These are phyloP conservation scores for Eubasilissa regina DNA, from an alignment of 1,140 invertebrate genomes.

Conservation along the genomic window DNA sequence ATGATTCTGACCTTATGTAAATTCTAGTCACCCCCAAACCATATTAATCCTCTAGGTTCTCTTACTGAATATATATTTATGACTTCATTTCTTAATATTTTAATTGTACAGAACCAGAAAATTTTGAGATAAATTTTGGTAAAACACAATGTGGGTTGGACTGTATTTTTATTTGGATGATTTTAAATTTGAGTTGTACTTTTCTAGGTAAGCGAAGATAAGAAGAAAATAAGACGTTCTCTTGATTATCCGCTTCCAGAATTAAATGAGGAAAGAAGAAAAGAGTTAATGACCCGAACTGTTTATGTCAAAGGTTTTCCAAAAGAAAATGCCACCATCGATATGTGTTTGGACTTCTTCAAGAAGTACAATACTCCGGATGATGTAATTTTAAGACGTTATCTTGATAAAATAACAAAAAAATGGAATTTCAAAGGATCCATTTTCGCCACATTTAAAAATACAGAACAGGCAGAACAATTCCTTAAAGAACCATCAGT, in stretches of 20 bases:
- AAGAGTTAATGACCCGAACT: constrained; percentile 83
- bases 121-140: too few species aligned
- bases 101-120: too few species aligned
- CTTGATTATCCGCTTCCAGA: constrained; percentile 87
- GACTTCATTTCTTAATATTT: too few species aligned
- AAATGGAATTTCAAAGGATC: constrained; percentile 89
- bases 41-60: too few species aligned
- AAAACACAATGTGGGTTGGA: too few species aligned
- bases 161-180: too few species aligned
- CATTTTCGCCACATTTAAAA: constrained; percentile 88
- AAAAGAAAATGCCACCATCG: constrained; percentile 76
- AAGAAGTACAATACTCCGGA: constrained; percentile 81
- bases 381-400: constrained; percentile 84
- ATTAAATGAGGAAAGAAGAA: constrained; percentile 85
- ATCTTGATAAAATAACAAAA: constrained; percentile 78
- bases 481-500: constrained; percentile 77
- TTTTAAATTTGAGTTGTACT: neutral
- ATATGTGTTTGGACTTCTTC: constrained; percentile 84
- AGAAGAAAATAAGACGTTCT: constrained; percentile 85
- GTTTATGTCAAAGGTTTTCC: constrained; percentile 94
- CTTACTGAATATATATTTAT: too few species aligned
- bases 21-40: too few species aligned
- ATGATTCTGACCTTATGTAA: too few species aligned
- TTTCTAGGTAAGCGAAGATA: constrained; percentile 81
- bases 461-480: constrained; percentile 76